Conservation (phyloP, 1,140 invertebrate genomes). For the Acromyrmex echinatior region DNA sequence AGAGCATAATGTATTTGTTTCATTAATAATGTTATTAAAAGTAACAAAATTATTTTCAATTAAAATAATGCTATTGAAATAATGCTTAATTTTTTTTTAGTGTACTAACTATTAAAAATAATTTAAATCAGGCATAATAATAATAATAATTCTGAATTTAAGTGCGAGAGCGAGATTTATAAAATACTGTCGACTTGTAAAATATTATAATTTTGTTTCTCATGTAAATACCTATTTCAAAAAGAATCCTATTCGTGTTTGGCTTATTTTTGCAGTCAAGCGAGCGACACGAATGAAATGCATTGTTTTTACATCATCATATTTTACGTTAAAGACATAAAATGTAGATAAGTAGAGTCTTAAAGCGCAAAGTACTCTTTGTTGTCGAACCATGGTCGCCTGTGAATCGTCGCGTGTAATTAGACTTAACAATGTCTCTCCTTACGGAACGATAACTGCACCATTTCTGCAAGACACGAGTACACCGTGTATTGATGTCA, state of each 20-base stretch:
- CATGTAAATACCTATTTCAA: not conserved
- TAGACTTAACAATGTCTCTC: conserved; percentile 57
- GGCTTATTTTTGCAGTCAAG: not conserved
- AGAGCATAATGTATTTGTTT: too few species aligned
- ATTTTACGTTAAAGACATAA: not conserved
- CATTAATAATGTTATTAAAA: too few species aligned
- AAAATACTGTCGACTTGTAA: not conserved
- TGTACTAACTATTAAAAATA: too few species aligned
- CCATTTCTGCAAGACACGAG: conserved; percentile 50
- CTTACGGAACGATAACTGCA: conserved; percentile 55
- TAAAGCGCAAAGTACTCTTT: not conserved
- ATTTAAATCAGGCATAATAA: too few species aligned
- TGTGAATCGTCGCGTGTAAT: conserved; percentile 49
- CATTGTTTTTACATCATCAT: not conserved
- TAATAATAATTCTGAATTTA: too few species aligned
- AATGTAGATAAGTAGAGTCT: not conserved
- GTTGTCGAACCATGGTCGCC: not conserved
- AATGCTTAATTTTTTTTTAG: too few species aligned
- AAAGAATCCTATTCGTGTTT: not conserved
- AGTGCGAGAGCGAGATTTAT: too few species aligned
- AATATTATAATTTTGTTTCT: not conserved
- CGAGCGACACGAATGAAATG: not conserved
- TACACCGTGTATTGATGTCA: conserved; percentile 71
- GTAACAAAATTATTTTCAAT: too few species aligned
- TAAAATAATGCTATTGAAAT: too few species aligned